Evolutionary conservation across 2,113 vertebrate genomes (phyloP), one percentile per base, ranked within the genome.

Genomic region (Gambusia affinis): DNA sequence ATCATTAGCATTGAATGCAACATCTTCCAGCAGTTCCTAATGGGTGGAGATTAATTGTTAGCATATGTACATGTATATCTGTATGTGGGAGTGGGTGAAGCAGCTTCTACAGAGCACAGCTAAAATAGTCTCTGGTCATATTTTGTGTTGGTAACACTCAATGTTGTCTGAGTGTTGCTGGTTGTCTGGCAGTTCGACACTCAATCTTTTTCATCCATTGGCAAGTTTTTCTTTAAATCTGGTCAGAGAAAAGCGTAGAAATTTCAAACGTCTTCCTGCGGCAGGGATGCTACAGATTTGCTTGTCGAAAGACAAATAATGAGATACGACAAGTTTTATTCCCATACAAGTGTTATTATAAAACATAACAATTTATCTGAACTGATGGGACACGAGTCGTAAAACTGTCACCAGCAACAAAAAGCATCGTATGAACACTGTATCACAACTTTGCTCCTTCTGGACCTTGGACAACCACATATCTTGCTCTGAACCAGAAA

Each of bases 21-120:
- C 79, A 74, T 90, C 78, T 64, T 85, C 64, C 75, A 65, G 73
- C 22, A 87, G 72, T 74, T 85, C 80, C 11, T 67, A 69, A 82
- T 80, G 61, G 33, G 60, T 60, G 66, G 5, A 35, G 29, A 61
- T 60, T 60, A 66, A 22, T 24, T 2, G 71, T 60, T 54, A 66
- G 67, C 64, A 12, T 39, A 15, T 30, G 66, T 75, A 60, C 61
- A 51, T 62, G 24, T 71, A 57, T 62, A 3, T 67, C 63, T 74
- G 28, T 71, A 64, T 60, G 61, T 74, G 76, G 64, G 68, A 68
- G 73, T 1, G 44, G 5, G 22, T 22, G 51, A 57, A 57, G 10
- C 51, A 11, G 51, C 51, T 24, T n/a, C 47, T 22, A 24, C 19
- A 24, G 19, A 54, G 17, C 15, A 44, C 12, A 44, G 14, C 42